Evolutionary conservation across 2,888 invertebrate species (phyloP).

Genomic region (Crematogaster levior): DNA sequence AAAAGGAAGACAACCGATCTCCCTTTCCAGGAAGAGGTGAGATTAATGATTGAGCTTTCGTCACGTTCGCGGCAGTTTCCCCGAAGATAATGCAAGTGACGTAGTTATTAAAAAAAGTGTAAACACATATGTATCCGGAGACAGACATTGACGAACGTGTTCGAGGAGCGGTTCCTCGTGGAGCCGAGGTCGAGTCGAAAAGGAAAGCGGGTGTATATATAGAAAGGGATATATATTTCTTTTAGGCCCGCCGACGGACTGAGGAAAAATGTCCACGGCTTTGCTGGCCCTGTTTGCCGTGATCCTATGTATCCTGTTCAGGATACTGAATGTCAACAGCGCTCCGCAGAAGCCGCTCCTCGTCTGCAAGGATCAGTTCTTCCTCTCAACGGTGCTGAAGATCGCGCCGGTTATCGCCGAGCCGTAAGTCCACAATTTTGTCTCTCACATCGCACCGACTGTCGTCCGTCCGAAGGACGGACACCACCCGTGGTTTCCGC

Average conservation of each 20-base stretch:
- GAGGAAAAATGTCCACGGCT: slow-evolving; percentile 92
- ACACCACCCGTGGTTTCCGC: background rate
- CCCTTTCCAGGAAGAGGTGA: background rate
- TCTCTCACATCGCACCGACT: background rate
- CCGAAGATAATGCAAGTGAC: background rate
- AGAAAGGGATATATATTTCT: background rate
- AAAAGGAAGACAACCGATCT: background rate
- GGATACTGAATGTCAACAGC: slow-evolving; percentile 94
- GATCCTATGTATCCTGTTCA: slow-evolving; percentile 93
- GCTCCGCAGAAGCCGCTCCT: slow-evolving; percentile 92
- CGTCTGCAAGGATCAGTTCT: slow-evolving; percentile 91
- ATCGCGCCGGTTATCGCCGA: slow-evolving; percentile 92
- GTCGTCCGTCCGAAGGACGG: background rate
- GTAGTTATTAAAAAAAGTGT: background rate
- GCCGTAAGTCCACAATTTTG: slow-evolving; percentile 90
- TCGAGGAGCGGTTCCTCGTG: no score
- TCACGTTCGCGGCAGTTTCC: background rate
- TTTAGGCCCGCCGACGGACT: background rate
- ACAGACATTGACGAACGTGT: background rate
- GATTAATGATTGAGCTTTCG: no score
- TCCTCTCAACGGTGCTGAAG: slow-evolving; percentile 92
- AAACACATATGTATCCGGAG: background rate
- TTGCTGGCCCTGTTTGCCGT: slow-evolving; percentile 93
- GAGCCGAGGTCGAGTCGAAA: no score
- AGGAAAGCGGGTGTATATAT: background rate